Evolutionary conservation across 2,113 vertebrate species (phyloP), one percentile per base, ranked within the genome.

Genomic region (Chamaetylas fuelleborni): DNA sequence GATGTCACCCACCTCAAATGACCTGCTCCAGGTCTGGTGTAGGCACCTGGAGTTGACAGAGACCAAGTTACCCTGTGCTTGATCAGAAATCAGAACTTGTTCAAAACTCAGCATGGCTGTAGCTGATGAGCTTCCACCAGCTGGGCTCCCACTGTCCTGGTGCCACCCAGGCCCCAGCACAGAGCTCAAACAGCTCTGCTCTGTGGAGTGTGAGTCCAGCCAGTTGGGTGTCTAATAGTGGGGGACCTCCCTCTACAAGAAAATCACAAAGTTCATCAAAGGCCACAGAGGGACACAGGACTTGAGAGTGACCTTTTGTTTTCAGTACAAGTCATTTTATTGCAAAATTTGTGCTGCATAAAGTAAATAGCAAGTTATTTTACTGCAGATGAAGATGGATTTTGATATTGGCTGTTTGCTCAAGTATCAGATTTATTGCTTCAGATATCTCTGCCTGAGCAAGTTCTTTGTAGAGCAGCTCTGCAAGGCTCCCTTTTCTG

Each of bases 161-260:
- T 22, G 24, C 25, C 1, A 1, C 78, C 34, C 50, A 34, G 45
- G 50, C 38, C 16, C 64, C 69, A 57, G 64, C 6, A 3, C 78
- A 61, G 64, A 17, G 45, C 26, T n/a, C 45, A 7, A 3, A 31
- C 34, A 60, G 43, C 77, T 76, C 88, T 81, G 61, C 8, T 54
- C 25, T 19, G 4, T 15, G 31, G 6, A 38, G 31, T 14, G 22
- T 15, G 54, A 34, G 33, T 58, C 19, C 33, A 22, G 28, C 5
- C 61, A 25, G 3, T 23, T 34, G 47, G 43, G 33, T 2, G 2
- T 43, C 43, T 43, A 24, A 19, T 58, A 43, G 20, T 6, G 19
- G 29, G 64, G n/a, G 6, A 42, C 9, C 11, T 24, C 0, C 0
- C 12, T 33, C 62, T 81, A 40, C 16, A 71, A 36, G 14, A 4